Conservation (phyloP, 2,797 vertebrate species). For the Myripristis murdjan region DNA sequence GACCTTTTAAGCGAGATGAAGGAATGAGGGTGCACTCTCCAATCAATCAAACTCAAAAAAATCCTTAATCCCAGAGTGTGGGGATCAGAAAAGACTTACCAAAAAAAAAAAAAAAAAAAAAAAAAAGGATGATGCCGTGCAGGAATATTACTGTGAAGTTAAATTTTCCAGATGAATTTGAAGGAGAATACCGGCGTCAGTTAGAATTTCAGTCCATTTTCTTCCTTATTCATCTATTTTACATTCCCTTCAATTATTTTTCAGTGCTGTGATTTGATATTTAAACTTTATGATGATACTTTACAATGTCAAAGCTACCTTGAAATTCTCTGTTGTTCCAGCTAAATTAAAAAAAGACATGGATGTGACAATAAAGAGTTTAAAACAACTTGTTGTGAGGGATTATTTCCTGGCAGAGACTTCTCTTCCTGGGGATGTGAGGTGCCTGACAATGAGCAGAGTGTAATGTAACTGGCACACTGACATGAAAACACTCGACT, state of each 20-base stretch:
- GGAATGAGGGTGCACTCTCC: conserved; percentile 46
- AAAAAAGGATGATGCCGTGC: conserved; percentile 33
- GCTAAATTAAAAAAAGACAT: too few relatives aligned
- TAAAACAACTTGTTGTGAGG: too few relatives aligned
- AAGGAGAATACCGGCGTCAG: conserved; percentile 5
- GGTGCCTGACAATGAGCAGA: too few relatives aligned
- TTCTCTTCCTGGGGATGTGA: too few relatives aligned
- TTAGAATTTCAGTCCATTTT: conserved; percentile 19
- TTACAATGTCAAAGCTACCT: too few relatives aligned
- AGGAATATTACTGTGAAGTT: conserved; percentile 34
- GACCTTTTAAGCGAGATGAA: conserved; percentile 72
- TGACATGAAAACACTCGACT: too few relatives aligned
- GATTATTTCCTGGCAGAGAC: too few relatives aligned
- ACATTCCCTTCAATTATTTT: conserved; percentile 9
- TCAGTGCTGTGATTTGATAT: conserved; percentile 22
- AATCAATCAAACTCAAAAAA: conserved; percentile 70
- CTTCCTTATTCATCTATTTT: background rate
- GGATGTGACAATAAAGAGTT: too few relatives aligned
- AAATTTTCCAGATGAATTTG: conserved; percentile 51
- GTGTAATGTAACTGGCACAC: too few relatives aligned
- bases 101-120: too few relatives aligned
- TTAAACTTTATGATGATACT: background rate
- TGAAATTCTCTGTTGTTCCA: too few relatives aligned
- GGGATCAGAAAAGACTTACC: conserved; percentile 51
- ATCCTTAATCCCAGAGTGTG: conserved; percentile 60